Evolutionary conservation across 2,797 vertebrate species (phyloP).

Genomic region (Cottoperca gobio): DNA sequence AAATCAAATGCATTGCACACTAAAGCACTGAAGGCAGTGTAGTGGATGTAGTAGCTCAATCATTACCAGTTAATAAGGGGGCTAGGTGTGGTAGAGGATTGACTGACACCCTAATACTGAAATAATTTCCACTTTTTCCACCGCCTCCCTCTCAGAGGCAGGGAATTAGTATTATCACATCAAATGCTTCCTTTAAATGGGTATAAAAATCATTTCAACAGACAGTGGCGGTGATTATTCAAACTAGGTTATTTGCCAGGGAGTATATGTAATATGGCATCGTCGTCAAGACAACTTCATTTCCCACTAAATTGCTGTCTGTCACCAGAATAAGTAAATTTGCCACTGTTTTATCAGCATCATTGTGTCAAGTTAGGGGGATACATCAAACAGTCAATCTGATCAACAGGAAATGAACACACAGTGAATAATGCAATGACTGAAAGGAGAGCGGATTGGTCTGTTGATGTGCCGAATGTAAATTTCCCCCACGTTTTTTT

Average conservation of each 20-base stretch:
- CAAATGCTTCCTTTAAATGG: conserved; percentile 94
- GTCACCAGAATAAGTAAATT: conserved; percentile 96
- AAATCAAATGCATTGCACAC: conserved; percentile 85
- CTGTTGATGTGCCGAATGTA: conserved; percentile 83
- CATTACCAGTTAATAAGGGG: conserved; percentile 97
- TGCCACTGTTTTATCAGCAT: conserved; percentile 92
- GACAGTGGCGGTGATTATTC: conserved; percentile 96
- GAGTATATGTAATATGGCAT: conserved; percentile 92
- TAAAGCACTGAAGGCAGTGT: conserved; percentile 71
- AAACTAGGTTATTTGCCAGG: conserved; percentile 94
- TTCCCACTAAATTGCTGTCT: conserved; percentile 94
- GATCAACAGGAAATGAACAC: conserved; percentile 93
- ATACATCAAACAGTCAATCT: conserved; percentile 91
- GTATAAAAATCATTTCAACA: conserved; percentile 97
- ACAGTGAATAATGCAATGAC: conserved; percentile 85
- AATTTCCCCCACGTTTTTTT: conserved; percentile 74
- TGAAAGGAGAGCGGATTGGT: conserved; percentile 83
- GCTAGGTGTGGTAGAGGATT: conserved; percentile 89
- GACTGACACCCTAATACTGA: conserved; percentile 94
- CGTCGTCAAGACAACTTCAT: conserved; percentile 93
- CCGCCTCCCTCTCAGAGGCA: conserved; percentile 84
- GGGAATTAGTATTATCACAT: conserved; percentile 99
- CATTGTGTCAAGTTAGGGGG: conserved; percentile 90
- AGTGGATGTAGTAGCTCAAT: conserved; percentile 89
- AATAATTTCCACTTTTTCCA: conserved; percentile 94